Evolutionary conservation across 2,797 vertebrate species (phyloP).

Genomic region (Spinus olivaceus): DNA sequence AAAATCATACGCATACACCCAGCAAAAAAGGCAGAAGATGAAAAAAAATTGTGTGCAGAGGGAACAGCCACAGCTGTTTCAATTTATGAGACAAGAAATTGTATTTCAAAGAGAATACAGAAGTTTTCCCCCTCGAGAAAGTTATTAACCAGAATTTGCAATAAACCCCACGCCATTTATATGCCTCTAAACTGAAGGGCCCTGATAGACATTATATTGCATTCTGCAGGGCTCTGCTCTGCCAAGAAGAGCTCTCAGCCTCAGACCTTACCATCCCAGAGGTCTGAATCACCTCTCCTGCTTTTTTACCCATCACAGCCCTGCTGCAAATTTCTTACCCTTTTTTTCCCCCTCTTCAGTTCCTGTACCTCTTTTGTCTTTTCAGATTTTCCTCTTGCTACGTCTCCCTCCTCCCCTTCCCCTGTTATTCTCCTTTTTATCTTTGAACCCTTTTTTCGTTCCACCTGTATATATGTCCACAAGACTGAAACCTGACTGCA

Average conservation of each 20-base stretch:
- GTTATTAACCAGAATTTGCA: slow-evolving; percentile 63
- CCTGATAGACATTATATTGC: not conserved
- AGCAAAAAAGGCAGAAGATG: slow-evolving; percentile 44
- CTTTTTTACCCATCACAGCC: not conserved
- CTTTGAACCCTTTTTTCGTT: not conserved
- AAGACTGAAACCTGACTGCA: not conserved
- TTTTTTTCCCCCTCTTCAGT: not conserved
- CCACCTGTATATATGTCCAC: not conserved
- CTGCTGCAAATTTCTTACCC: not conserved
- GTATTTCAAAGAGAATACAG: slow-evolving; percentile 67
- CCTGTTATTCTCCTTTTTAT: not conserved
- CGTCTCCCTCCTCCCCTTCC: not conserved
- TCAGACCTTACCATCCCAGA: not conserved
- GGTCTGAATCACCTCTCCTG: not conserved
- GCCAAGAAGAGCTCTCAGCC: not conserved
- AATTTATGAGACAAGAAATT: slow-evolving; percentile 69
- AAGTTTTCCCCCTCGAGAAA: slow-evolving; percentile 61
- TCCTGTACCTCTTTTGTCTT: not conserved
- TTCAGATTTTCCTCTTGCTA: not conserved
- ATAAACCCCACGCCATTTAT: slow-evolving; percentile 55
- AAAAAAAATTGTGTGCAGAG: slow-evolving; percentile 13
- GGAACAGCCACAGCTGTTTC: slow-evolving; percentile 54
- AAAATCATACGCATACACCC: slow-evolving; percentile 48
- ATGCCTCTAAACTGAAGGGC: slow-evolving; percentile 44
- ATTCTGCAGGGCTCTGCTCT: slow-evolving; percentile 12